Evolutionary conservation across 2,113 vertebrate genomes (phyloP), one percentile per base, ranked within the genome.

Genomic region (Saguinus midas): DNA sequence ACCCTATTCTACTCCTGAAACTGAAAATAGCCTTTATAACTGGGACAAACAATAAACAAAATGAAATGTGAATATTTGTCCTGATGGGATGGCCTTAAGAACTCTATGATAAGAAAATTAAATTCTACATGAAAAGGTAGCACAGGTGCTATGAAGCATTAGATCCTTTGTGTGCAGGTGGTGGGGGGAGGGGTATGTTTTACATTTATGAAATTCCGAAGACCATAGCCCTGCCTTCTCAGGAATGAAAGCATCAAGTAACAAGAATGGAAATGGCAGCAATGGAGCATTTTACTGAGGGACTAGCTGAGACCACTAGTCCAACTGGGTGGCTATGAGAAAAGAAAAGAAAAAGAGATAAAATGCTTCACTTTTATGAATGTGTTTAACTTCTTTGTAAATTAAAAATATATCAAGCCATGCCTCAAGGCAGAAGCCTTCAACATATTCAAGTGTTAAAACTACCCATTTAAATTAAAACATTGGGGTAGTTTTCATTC

Each of bases 381-480:
- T 83, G 73, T 50, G 21, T 48, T 40, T 73, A 75, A 75, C 90
- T 76, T 90, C 80, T 96, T 97, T 92, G 81, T 92, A 90, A 95
- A 73, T 0, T 25, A 81, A 98, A 97, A 97, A 97, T 78, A 96
- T 25, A 86, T 72, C 94, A 85, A 98, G 91, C 18, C 81, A 57
- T 96, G 88, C 52, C 84, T 94, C 72, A 95, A 16, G 87, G 82
- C 83, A 93, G 95, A 95, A 91, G 32, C 96, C 45, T 68, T 90
- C 88, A 85, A 93, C 50, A 48, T 64, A 87, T 91, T 90, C 91
- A 97, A 95, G 92, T 79, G 86, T 97, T 95, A 92, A 96, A 97
- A 78, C 95, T 98, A 96, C 88, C 20, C 82, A 75, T 93, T 97
- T 97, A 90, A 97, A 91, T 91, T 79, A 96, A 98, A 98, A 97